These are phyloP conservation scores for Pituophis catenifer DNA, from an alignment of 2,113 vertebrate genomes.

Conservation along the genomic window DNA sequence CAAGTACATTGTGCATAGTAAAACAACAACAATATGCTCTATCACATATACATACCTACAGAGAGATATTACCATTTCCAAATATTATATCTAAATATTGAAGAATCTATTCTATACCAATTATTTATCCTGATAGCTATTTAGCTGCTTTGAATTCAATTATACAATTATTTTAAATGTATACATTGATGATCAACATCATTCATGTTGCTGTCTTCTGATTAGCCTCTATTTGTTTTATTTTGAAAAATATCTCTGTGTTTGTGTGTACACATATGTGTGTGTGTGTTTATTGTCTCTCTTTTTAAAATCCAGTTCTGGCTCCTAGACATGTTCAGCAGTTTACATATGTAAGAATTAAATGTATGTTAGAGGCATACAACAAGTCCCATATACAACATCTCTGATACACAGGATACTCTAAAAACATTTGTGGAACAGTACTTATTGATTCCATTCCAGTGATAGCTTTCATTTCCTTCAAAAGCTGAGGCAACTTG, in stretches of 20 bases:
- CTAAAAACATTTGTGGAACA: neutral
- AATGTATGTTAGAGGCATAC: neutral
- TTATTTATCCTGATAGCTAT: conserved; percentile 8
- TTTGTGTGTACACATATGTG: neutral
- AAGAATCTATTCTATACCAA: neutral
- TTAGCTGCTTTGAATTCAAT: neutral
- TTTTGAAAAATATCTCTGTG: neutral
- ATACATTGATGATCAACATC: neutral
- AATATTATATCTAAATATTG: neutral
- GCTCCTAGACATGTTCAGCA: neutral
- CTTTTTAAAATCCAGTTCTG: neutral
- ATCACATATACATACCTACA: neutral
- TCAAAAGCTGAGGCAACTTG: neutral
- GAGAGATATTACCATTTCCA: neutral
- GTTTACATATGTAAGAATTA: neutral
- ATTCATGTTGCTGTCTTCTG: neutral
- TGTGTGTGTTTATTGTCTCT: neutral
- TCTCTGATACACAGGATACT: neutral
- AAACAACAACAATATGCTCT: neutral
- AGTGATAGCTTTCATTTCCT: neutral
- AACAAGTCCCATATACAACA: neutral
- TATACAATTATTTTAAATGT: neutral
- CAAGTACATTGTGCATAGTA: neutral
- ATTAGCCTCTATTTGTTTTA: neutral
- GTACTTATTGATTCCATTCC: neutral